These are phyloP conservation scores for Phalanger gymnotis DNA, from an alignment of 2,797 vertebrate species.

Conservation along the genomic window DNA sequence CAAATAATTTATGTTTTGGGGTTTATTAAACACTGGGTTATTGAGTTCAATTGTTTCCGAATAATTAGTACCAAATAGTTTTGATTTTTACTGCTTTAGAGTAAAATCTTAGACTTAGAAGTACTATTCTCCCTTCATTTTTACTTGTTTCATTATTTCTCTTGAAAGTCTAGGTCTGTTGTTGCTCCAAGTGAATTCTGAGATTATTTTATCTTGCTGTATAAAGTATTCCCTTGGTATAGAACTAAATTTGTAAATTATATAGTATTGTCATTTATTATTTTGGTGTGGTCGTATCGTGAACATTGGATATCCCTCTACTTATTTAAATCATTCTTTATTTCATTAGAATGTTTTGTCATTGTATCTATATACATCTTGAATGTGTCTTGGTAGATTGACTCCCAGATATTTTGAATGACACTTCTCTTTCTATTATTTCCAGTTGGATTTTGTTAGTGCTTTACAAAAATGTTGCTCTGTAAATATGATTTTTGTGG, in stretches of 20 bases:
- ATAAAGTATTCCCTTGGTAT: background rate
- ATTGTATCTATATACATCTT: background rate
- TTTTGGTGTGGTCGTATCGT: background rate
- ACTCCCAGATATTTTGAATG: background rate
- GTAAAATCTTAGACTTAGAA: background rate
- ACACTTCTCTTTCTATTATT: background rate
- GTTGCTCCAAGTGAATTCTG: background rate
- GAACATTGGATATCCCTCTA: background rate
- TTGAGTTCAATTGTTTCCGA: background rate
- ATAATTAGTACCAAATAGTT: background rate
- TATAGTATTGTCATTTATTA: background rate
- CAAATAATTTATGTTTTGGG: background rate
- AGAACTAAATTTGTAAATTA: background rate
- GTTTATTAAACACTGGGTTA: background rate
- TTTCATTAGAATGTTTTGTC: background rate
- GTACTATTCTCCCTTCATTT: background rate
- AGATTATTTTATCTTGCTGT: background rate
- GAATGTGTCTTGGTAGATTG: background rate
- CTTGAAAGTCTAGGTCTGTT: background rate
- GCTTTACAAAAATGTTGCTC: background rate
- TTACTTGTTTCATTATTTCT: background rate
- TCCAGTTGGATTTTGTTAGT: background rate
- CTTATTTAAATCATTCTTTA: background rate
- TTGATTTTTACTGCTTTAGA: background rate
- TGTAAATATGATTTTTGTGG: background rate